Conservation (phyloP, 2,888 invertebrate genomes). For the Emmelina monodactyla region DNA sequence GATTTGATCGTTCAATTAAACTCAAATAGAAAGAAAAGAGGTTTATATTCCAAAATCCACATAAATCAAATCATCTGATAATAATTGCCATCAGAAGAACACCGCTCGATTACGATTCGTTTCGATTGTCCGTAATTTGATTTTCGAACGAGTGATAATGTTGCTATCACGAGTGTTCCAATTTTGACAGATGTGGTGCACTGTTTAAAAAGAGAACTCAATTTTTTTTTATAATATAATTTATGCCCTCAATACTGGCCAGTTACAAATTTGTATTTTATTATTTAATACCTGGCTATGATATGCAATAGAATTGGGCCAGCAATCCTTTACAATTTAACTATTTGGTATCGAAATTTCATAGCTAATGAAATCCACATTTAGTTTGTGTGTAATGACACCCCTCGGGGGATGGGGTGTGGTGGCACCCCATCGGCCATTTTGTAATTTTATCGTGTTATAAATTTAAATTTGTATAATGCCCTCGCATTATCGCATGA, state of each 20-base stretch:
- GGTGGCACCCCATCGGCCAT: constrained; percentile 45
- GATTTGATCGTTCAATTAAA: constrained; percentile 58
- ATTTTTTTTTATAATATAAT: too few species aligned
- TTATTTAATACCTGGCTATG: too few species aligned
- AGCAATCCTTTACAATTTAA: too few species aligned
- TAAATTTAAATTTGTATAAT: constrained; percentile 68
- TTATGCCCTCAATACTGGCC: too few species aligned
- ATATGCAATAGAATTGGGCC: too few species aligned
- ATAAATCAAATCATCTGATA: constrained; percentile 51
- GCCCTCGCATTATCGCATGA: constrained; percentile 62
- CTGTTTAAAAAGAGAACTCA: too few species aligned
- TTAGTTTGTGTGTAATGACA: constrained; percentile 37
- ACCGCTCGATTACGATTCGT: constrained; percentile 21
- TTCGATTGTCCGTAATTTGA: constrained; percentile 19
- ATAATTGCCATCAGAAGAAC: constrained; percentile 33
- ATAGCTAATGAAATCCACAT: constrained; percentile 47
- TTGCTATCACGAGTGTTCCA: background rate
- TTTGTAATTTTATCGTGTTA: constrained; percentile 67
- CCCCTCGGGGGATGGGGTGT: constrained; percentile 24
- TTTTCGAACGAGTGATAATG: constrained; percentile 6
- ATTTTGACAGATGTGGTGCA: constrained; percentile 1
- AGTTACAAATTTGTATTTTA: too few species aligned
- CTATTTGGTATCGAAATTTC: constrained; percentile 21
- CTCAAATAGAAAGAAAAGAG: constrained; percentile 54
- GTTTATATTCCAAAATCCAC: constrained; percentile 43